Conservation (phyloP, 2,888 invertebrate genomes). For the Chrysopilus asiliformis region DNA sequence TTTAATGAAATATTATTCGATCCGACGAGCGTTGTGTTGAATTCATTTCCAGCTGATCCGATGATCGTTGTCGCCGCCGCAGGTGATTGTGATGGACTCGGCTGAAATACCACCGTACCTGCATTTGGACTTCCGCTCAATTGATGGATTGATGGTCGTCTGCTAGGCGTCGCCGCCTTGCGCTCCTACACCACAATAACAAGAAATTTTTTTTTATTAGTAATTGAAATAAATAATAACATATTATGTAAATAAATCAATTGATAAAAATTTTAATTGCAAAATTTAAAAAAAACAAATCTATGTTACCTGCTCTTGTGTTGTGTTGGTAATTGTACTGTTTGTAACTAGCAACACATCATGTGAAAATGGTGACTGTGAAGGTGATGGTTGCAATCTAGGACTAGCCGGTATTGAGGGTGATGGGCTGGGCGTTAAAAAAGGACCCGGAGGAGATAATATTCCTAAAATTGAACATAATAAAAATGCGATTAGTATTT, state of each 20-base stretch:
- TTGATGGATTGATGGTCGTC: slow-evolving; percentile 36
- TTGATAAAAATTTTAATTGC: too few relatives aligned
- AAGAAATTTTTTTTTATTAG: too few relatives aligned
- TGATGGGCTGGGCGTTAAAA: slow-evolving; percentile 39
- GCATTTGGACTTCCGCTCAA: slow-evolving; percentile 37
- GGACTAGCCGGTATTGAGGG: slow-evolving; percentile 39
- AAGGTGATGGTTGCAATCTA: slow-evolving; percentile 37
- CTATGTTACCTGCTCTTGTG: slow-evolving; percentile 35
- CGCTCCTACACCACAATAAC: slow-evolving; percentile 26
- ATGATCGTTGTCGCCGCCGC: slow-evolving; percentile 33
- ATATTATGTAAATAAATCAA: too few relatives aligned
- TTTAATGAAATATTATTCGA: slow-evolving; percentile 37
- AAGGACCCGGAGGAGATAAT: slow-evolving; percentile 38
- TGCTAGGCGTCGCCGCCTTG: slow-evolving; percentile 38
- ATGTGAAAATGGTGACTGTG: slow-evolving; percentile 36
- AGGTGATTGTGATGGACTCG: slow-evolving; percentile 37
- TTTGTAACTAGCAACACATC: slow-evolving; percentile 37
- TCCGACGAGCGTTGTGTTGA: slow-evolving; percentile 37
- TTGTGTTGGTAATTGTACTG: slow-evolving; percentile 34
- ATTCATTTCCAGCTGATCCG: slow-evolving; percentile 35
- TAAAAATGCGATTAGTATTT: too few relatives aligned
- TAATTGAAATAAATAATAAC: too few relatives aligned
- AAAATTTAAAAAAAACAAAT: slow-evolving; percentile 2
- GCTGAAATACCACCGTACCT: slow-evolving; percentile 36
- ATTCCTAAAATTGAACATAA: slow-evolving; percentile 37